Evolutionary conservation across 2,113 vertebrate species (phyloP).

Genomic region (Alouatta palliata): DNA sequence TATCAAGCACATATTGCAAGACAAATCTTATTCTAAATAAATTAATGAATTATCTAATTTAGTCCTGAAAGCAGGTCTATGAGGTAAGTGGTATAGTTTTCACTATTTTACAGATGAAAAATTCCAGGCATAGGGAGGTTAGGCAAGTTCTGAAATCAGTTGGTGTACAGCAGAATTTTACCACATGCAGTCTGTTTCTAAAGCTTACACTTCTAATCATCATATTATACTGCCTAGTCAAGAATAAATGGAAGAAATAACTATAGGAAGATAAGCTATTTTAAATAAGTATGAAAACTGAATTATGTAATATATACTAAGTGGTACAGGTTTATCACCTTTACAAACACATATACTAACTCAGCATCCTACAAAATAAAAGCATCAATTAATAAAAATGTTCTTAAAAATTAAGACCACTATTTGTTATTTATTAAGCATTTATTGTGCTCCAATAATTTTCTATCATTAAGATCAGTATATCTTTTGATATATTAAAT

Average conservation of each 20-base stretch:
- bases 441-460: slow-evolving; percentile 29
- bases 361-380: not conserved
- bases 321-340: not conserved
- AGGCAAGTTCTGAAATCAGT: not conserved
- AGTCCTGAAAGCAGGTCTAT: not conserved
- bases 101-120: not conserved
- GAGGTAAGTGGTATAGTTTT: not conserved
- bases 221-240: not conserved
- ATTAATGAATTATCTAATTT: not conserved
- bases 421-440: not conserved
- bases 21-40: not conserved
- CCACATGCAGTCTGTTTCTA: not conserved
- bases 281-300: not conserved
- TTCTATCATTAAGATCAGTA: not conserved
- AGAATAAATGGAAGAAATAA: not conserved
- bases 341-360: not conserved
- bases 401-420: not conserved
- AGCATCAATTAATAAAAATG: not conserved
- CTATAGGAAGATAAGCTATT: not conserved
- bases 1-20: not conserved
- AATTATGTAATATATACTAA: not conserved
- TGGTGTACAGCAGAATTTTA: not conserved
- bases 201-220: not conserved
- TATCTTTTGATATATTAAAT: not conserved
- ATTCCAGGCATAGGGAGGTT: not conserved